These are phyloP conservation scores for Nebria brevicollis DNA, from an alignment of 2,888 invertebrate genomes.

Conservation along the genomic window DNA sequence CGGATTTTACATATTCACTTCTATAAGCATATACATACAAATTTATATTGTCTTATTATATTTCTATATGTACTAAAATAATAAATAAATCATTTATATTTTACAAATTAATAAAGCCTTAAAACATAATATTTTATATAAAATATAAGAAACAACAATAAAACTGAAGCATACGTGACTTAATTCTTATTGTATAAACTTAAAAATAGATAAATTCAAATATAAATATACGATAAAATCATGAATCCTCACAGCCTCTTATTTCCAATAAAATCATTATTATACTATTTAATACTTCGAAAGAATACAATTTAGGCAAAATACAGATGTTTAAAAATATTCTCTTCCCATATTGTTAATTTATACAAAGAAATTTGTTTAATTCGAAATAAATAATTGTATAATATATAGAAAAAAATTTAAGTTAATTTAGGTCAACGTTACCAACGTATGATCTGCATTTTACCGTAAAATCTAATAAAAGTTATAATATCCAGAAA, in stretches of 20 bases:
- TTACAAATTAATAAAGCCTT: neutral
- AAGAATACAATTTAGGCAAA: neutral
- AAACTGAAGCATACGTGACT: neutral
- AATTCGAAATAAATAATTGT: neutral
- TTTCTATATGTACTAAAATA: neutral
- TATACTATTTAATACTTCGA: neutral
- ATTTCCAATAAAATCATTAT: neutral
- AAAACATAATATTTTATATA: neutral
- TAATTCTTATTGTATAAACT: neutral
- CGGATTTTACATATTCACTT: neutral
- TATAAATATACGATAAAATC: neutral
- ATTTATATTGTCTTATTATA: conserved; percentile 1
- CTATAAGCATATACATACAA: neutral
- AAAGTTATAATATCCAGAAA: neutral
- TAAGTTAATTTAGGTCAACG: neutral
- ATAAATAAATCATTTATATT: neutral
- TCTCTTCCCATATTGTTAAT: neutral
- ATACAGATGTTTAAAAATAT: neutral
- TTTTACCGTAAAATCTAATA: neutral
- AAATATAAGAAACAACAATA: neutral
- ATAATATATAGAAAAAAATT: neutral
- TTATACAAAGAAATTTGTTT: neutral
- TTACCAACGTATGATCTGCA: neutral
- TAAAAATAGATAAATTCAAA: neutral
- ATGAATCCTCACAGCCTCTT: conserved; percentile 1